Base-by-base conservation (phyloP, 2,113 vertebrate genomes). In the Paramormyrops kingsleyae region DNA sequence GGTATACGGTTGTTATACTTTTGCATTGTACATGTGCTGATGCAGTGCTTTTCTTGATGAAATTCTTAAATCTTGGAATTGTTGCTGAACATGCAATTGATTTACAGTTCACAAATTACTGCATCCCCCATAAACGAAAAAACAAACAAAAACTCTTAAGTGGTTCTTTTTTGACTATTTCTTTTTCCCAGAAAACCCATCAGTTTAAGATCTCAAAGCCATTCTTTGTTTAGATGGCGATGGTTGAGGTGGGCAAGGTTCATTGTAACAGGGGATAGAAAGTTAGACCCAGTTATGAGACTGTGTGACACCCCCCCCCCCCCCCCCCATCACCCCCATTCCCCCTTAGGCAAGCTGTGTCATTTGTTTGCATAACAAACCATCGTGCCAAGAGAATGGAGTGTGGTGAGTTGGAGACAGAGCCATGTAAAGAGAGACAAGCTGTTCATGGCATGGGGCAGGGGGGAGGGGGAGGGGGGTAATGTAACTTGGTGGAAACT, bases 401-500 rank as follows among this genome's bases (percentile, higher is more conserved):
- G 27, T 31, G 50, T 39, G 21, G 52, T 1, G 17, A 52, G 27
- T 21, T 1, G 49, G n/a, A 24, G 10, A 27, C 49, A 53, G n/a
- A 53, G 27, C 19, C 35, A 84, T 46, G 12, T 70, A 62, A 88
- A 91, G 74, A 89, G 95, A 95, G 94, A 93, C 84, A 52, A 52
- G 95, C 47, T 95, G 95, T 94, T 95, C 95, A 94, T 92, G 27
- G 0, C 91, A 89, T 93, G 87, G 90, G 89, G 56, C 7, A 24
- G 87, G 87, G 74, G 52, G 87, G 59, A 84, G 87, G 74, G 52
- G 87, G 88, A 85, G 74, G 53, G 87, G 47, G 49, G 87, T 87
- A 88, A 86, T 89, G 59, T 88, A 86, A 90, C 42, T 50, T 87
- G 66, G 91, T 77, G 87, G 89, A 91, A 92, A 92, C 74, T 93